phyloP scores from a whole-genome alignment of 2,113 vertebrate species.

The Dolichallabes microphthalmus region DNA sequence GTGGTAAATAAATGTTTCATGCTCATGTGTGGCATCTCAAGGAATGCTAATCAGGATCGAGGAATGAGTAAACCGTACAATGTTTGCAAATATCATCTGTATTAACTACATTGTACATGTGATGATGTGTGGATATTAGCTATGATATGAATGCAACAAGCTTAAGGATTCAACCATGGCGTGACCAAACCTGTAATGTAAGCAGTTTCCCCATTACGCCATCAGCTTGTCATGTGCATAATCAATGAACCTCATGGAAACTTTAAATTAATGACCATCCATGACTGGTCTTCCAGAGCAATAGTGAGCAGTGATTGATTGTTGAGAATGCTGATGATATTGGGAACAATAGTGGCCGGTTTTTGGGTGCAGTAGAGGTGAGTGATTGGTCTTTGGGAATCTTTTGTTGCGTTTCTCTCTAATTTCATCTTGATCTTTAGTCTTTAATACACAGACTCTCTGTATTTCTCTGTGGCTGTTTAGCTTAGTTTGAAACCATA shows the following conservation, averaged over 20 bases:
- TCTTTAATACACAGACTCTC: not conserved
- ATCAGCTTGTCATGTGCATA: not conserved
- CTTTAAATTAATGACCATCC: not conserved
- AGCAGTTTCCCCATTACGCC: not conserved
- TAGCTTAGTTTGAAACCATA: slow-evolving; percentile 30
- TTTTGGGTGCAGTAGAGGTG: not conserved
- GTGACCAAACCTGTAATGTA: not conserved
- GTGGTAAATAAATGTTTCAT: slow-evolving; percentile 30
- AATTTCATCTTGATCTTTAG: not conserved
- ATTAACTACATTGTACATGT: not conserved
- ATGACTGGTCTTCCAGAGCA: not conserved
- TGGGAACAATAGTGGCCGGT: not conserved
- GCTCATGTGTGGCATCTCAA: not conserved
- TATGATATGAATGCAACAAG: not conserved
- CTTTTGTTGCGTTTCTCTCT: not conserved
- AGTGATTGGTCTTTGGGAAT: not conserved
- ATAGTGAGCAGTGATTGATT: too few relatives aligned
- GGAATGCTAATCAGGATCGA: slow-evolving; percentile 4
- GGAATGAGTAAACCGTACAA: not conserved
- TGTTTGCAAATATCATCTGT: not conserved
- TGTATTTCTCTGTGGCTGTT: not conserved
- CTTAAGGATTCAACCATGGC: not conserved
- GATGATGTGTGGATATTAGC: not conserved
- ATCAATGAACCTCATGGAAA: not conserved
- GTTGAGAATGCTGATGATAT: too few relatives aligned